These are phyloP conservation scores for Pseudomugil gertrudae DNA, from an alignment of 2,797 vertebrate genomes.

Conservation along the genomic window DNA sequence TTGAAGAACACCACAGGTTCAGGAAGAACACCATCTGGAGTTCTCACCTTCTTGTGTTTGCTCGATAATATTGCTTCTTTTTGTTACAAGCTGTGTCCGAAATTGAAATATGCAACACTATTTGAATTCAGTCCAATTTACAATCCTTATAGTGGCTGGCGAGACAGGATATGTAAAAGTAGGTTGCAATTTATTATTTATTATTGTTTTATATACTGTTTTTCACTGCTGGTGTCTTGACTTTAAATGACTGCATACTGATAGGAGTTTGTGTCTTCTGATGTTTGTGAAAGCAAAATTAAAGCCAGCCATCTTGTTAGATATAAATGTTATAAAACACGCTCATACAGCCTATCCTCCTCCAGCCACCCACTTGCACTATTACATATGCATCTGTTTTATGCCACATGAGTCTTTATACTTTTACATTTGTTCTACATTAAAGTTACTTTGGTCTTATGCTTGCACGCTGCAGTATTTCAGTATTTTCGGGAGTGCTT, in stretches of 20 bases:
- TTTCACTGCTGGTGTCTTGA: conserved; percentile 32
- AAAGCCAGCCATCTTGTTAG: conserved; percentile 17
- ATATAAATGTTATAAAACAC: conserved; percentile 15
- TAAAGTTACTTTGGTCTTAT: conserved; percentile 27
- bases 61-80: conserved; percentile 29
- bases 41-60: conserved; percentile 46
- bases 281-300: conserved; percentile 7
- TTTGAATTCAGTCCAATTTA: conserved; percentile 40
- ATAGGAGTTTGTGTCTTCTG: not conserved
- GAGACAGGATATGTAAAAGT: conserved; percentile 33
- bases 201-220: conserved; percentile 40
- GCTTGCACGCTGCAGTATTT: conserved; percentile 17
- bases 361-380: not conserved
- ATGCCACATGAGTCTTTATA: conserved; percentile 5
- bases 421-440: conserved; percentile 31
- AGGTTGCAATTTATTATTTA: conserved; percentile 58
- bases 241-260: conserved; percentile 16
- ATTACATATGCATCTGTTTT: conserved; percentile 8
- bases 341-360: conserved; percentile 6
- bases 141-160: conserved; percentile 10
- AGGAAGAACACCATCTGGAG: conserved; percentile 62
- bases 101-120: conserved; percentile 26
- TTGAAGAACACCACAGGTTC: conserved; percentile 73
- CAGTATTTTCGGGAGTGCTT: conserved; percentile 46
- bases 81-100: conserved; percentile 21